A percentile compares a stretch with the other conserved stretches of the same genome.
These are phyloP conservation scores for Apostichopus leukothele DNA, from an alignment of 53 echinoderm and acorn worm species.

Conservation along the genomic window DNA sequence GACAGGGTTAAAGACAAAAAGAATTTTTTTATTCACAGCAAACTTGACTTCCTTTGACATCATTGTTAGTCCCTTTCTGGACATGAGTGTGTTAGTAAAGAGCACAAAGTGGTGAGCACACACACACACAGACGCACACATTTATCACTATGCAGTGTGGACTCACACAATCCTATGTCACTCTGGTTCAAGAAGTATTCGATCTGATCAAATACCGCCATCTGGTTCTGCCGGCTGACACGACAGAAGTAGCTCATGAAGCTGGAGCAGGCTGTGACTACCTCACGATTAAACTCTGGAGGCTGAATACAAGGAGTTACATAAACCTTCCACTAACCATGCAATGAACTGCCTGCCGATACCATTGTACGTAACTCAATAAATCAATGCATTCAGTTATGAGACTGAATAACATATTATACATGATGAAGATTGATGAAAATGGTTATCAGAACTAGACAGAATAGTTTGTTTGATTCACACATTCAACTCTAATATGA, in stretches of 20 bases:
- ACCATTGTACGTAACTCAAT: no score
- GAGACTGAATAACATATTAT: no score
- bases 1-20: no score
- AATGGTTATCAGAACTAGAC: no score
- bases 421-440: no score
- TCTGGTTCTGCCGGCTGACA: slow-evolving; percentile 75
- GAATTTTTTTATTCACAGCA: not conserved
- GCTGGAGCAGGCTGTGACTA: slow-evolving; percentile 92
- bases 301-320: slow-evolving; percentile 25
- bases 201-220: slow-evolving; percentile 73
- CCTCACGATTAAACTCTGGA: slow-evolving; percentile 91
- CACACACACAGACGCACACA: not conserved
- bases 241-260: slow-evolving; percentile 98
- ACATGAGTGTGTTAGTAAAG: not conserved
- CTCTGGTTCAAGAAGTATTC: slow-evolving; percentile 91
- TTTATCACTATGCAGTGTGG: not conserved
- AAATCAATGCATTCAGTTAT: no score
- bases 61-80: not conserved
- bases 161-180: slow-evolving; percentile 98
- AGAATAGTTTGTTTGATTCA: no score
- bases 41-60: not conserved
- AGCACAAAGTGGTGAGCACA: not conserved
- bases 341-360: no score
- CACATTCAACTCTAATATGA: no score
- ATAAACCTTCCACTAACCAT: no score